Evolutionary conservation across 1,140 invertebrate species (phyloP), one percentile per base, ranked within the genome.

Genomic region (Caenorhabditis latens): DNA sequence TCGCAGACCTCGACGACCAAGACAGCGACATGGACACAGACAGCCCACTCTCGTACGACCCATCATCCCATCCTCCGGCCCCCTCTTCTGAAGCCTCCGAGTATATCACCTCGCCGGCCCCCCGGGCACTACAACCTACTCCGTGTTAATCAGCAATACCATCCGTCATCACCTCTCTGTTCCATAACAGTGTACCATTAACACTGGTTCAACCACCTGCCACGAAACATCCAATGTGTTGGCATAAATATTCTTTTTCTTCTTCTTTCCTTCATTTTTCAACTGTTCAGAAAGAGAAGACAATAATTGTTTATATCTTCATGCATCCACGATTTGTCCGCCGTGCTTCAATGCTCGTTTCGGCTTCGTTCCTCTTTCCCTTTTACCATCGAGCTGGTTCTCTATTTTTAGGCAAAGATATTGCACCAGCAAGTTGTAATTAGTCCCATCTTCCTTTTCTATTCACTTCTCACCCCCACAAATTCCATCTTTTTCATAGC

Each of bases 41-140:
- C 24, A 16, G 14, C 55, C 32, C 24, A 42, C 48, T 21, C 46
- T 5, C 63, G 24, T 58, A 42, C 67, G 53, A 65, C 42, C n/a
- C 42, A 53, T 67, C 67, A 24, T 19, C 48, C 46, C 46, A 53
- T 75, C 50, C 46, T 21, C 65, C 43, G 63, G 46, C 84, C 65
- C 67, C 46, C 63, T 55, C 63, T 85, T 32, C 48, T 63, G 63
- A 65, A 42, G 63, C 84, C 63, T 57, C 55, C 84, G 63, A 71
- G 48, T 50, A 75, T n/a, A 71, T 85, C 24, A 79, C 84, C 40
- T 85, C 84, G 21, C 84, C 84, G 71, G 71, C 46, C 71, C 57
- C 84, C 7, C 84, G 46, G 57, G 63, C 43, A 58, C 84, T 67
- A 16, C 84, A 85, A 53, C 84, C 84, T 16, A 85, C 84, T 58